Evolutionary conservation across 2,888 invertebrate species (phyloP).

Genomic region (Drosophila paranaensis): DNA sequence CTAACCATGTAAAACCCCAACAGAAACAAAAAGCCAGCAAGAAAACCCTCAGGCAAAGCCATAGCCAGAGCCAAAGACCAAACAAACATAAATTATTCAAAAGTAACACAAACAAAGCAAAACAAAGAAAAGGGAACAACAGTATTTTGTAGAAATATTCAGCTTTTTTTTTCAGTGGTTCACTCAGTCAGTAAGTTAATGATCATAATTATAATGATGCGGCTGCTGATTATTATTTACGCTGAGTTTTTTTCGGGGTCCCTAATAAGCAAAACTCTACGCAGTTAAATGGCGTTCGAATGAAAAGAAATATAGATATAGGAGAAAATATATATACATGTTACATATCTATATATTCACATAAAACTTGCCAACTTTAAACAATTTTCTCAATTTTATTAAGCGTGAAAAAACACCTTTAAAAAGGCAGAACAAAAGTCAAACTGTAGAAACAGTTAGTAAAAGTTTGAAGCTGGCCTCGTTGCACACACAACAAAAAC

Average conservation of each 20-base stretch:
- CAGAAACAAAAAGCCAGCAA: conserved; percentile 14
- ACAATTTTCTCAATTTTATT: conserved; percentile 31
- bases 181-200: conserved; percentile 76
- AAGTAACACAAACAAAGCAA: conserved; percentile 37
- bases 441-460: conserved; percentile 14
- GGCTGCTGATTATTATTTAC: conserved; percentile 34
- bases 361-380: conserved; percentile 7
- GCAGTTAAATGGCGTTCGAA: conserved; percentile 16
- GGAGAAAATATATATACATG: background rate
- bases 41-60: conserved; percentile 33
- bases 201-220: conserved; percentile 69
- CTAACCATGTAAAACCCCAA: conserved; percentile 37
- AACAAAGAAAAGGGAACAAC: conserved; percentile 17
- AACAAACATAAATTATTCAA: conserved; percentile 49
- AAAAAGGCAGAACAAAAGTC: conserved; percentile 14
- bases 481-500: conserved; percentile 34
- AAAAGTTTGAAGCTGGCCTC: conserved; percentile 55
- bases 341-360: too few species aligned
- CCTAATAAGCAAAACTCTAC: conserved; percentile 45
- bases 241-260: conserved; percentile 26
- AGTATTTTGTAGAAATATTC: conserved; percentile 11
- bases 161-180: conserved; percentile 39
- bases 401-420: conserved; percentile 45
- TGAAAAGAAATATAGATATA: conserved; percentile 1
- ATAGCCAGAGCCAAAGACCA: conserved; percentile 25